Conservation (phyloP, 2,797 vertebrate species). For the Leptatherina wallacei region DNA sequence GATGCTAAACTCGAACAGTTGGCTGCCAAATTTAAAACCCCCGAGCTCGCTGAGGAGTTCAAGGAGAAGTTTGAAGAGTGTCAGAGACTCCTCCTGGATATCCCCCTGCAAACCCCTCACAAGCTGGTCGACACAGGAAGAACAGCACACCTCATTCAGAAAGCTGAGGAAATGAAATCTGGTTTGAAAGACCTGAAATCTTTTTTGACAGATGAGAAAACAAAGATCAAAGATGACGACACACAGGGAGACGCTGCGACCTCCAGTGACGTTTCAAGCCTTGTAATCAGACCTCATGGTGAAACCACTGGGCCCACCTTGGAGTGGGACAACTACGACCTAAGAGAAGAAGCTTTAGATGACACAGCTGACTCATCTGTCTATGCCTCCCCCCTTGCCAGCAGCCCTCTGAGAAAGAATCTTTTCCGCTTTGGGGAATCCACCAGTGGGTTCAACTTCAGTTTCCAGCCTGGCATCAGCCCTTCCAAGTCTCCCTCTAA, state of each 20-base stretch:
- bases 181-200: constrained; percentile 95
- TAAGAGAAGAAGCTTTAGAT: constrained; percentile 88
- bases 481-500: constrained; percentile 95
- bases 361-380: constrained; percentile 88
- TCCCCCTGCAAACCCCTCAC: constrained; percentile 97
- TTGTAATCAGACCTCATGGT: constrained; percentile 80
- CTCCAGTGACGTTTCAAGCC: constrained; percentile 68
- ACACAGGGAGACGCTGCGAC: constrained; percentile 53
- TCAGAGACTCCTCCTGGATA: constrained; percentile 93
- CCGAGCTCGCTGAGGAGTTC: constrained; percentile 94
- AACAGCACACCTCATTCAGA: constrained; percentile 95
- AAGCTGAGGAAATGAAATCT: constrained; percentile 98
- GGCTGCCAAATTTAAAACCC: constrained; percentile 95
- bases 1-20: constrained; percentile 92
- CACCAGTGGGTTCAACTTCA: constrained; percentile 93
- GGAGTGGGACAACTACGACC: constrained; percentile 96
- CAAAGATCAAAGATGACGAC: constrained; percentile 87
- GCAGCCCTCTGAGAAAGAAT: constrained; percentile 90
- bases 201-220: constrained; percentile 91
- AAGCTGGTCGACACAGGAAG: constrained; percentile 94
- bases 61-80: constrained; percentile 96
- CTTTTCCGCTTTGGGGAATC: constrained; percentile 97
- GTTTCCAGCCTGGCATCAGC: constrained; percentile 94
- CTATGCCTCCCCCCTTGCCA: constrained; percentile 88
- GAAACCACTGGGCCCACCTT: constrained; percentile 88